Base-by-base conservation (phyloP, 2,797 vertebrate species). In the Cygnus olor region DNA sequence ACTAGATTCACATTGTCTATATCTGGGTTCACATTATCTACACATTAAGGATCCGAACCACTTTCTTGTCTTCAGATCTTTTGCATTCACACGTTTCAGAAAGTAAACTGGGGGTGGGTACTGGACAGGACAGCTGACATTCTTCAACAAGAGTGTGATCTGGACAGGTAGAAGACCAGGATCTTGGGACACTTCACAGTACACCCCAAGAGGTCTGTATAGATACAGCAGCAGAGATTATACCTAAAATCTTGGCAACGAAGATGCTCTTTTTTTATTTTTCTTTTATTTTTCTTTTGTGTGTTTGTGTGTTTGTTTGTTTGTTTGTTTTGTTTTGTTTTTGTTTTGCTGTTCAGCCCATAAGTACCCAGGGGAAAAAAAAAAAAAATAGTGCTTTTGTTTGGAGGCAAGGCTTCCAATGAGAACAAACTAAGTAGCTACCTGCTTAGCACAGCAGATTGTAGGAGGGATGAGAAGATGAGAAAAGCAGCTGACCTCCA, bases 151-250 rank as follows among this genome's bases (percentile, higher is more conserved):
- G 13, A 7, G 0, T 34, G 11, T 76, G 24, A 25, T 22, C 24
- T 65, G n/a, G 5, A 47, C 15, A 11, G 4, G 6, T 1, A 53
- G 53, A 74, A 73, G 7, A 73, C 4, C 61, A 68, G 19, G 21
- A 22, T 69, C 19, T 10, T 61, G 11, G 44, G 5, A 3, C 7
- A 53, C 2, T 79, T 57, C 24, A 49, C 10, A 30, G 10, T 18
- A 6, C 1, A n/a, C 2, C 3, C 9, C 0, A 0, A 22, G 5
- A 57, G 5, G 3, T 24, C 38, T 0, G 0, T 21, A 13, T 47
- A 18, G 27, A 45, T 2, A 32, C 4, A 71, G 5, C 3, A 65
- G 27, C 3, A 49, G 24, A 72, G 64, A 69, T 44, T 16, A 36
- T 4, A 51, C 2, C 7, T 71, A 13, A 68, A 83, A 74, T 68